Percentiles rank a stretch among this genome's conserved stretches.
phyloP scores from a whole-genome alignment of 1,140 invertebrate species.

The Ceratina japonica region DNA sequence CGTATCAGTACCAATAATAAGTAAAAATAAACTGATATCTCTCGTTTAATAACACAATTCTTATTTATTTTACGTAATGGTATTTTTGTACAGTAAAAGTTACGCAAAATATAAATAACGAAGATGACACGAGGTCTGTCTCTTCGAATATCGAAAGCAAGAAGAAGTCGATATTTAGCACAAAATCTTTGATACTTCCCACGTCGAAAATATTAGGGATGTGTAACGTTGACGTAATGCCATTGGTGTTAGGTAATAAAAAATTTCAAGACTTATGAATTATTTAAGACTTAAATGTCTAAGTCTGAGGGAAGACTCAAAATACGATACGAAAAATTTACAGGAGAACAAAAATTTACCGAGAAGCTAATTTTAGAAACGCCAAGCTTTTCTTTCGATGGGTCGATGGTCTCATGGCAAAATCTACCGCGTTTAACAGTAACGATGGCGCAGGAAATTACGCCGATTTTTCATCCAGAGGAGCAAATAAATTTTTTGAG shows the following conservation, averaged over 20 bases:
- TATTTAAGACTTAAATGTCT: not conserved
- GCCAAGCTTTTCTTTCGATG: slow-evolving; percentile 43
- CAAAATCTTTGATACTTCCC: not conserved
- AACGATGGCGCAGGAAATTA: slow-evolving; percentile 19
- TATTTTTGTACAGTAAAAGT: slow-evolving; percentile 33
- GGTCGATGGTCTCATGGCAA: slow-evolving; percentile 53
- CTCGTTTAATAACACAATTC: not conserved
- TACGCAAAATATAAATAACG: not conserved
- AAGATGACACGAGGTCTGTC: not conserved
- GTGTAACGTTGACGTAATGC: slow-evolving; percentile 66
- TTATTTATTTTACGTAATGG: not conserved
- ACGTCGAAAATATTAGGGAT: slow-evolving; percentile 47
- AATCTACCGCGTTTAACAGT: slow-evolving; percentile 61
- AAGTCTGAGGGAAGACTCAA: not conserved
- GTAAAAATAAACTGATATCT: slow-evolving; percentile 39
- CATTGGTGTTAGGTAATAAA: slow-evolving; percentile 60
- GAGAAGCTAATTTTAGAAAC: slow-evolving; percentile 65
- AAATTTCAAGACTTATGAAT: not conserved
- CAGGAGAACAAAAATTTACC: slow-evolving; percentile 50
- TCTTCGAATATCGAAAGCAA: slow-evolving; percentile 7
- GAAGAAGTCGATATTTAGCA: slow-evolving; percentile 13
- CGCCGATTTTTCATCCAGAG: slow-evolving; percentile 30
- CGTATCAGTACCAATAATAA: slow-evolving; percentile 60
- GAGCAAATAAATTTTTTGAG: slow-evolving; percentile 56
- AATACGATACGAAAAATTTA: not conserved